phyloP scores from a whole-genome alignment of 2,888 invertebrate genomes.

The Serrognathus titanus region DNA sequence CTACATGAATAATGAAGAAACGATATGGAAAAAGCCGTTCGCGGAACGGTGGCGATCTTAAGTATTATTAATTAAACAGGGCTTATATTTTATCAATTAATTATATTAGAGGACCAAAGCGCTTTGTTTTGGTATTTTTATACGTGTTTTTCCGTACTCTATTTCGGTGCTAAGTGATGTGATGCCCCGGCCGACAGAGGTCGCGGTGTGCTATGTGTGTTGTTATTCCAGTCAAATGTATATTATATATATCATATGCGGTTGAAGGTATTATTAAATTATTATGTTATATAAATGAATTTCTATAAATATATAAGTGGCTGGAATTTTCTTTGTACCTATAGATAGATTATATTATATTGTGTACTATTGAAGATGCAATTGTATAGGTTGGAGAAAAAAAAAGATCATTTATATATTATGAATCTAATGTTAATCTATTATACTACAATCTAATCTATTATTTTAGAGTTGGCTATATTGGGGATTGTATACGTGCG shows the following conservation, averaged over 20 bases:
- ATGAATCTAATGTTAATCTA: conserved; percentile 41
- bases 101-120: conserved; percentile 46
- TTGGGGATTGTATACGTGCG: conserved; percentile 38
- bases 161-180: conserved; percentile 48
- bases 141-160: conserved; percentile 47
- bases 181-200: conserved; percentile 28
- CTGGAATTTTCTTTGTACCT: conserved; percentile 35
- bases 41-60: conserved; percentile 28
- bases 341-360: conserved; percentile 22
- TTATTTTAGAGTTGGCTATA: conserved; percentile 41
- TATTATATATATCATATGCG: conserved; percentile 38
- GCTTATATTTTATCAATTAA: conserved; percentile 41
- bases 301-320: conserved; percentile 36
- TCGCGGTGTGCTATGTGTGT: conserved; percentile 35
- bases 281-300: conserved; percentile 37
- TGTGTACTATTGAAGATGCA: conserved; percentile 18
- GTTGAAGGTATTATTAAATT: conserved; percentile 46
- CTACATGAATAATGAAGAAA: conserved; percentile 6
- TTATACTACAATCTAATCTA: conserved; percentile 46
- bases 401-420: conserved; percentile 36
- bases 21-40: conserved; percentile 6
- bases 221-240: conserved; percentile 48
- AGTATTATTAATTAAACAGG: conserved; percentile 46
- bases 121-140: conserved; percentile 46
- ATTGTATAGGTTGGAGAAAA: conserved; percentile 40